Evolutionary conservation across 2,113 vertebrate genomes (phyloP).

Genomic region (Prolemur simus): DNA sequence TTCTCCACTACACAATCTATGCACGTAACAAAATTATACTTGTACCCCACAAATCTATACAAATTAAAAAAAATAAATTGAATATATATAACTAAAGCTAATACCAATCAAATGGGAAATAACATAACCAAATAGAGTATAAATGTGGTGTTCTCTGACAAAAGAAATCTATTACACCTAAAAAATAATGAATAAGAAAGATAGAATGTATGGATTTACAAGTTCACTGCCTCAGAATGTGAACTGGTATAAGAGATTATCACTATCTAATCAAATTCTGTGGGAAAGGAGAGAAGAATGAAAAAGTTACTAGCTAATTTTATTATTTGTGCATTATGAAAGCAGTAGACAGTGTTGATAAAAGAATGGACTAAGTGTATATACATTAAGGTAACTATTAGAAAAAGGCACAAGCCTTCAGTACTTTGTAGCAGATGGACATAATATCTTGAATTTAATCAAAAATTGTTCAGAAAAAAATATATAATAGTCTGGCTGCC

Average conservation of each 20-base stretch:
- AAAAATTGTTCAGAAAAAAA: background rate
- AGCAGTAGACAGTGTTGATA: background rate
- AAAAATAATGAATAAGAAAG: background rate
- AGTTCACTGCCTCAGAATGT: background rate
- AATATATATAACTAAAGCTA: background rate
- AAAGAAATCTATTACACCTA: background rate
- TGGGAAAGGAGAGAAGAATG: background rate
- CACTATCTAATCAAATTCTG: conserved; percentile 27
- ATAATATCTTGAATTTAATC: background rate
- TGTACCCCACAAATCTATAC: no score
- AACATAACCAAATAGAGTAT: background rate
- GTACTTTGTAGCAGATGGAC: background rate
- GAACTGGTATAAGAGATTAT: background rate
- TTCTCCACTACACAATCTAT: no score
- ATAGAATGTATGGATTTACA: background rate
- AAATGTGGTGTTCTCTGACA: background rate
- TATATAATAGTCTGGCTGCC: background rate
- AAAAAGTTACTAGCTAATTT: background rate
- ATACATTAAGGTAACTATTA: background rate
- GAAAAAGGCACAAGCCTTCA: background rate
- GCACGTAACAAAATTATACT: no score
- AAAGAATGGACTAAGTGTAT: background rate
- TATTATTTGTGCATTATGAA: background rate
- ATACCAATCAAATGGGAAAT: background rate
- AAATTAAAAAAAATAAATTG: background rate